A percentile compares a stretch with the other conserved stretches of the same genome.
Evolutionary conservation across 2,113 vertebrate species (phyloP).

Genomic region (Saccopteryx leptura): DNA sequence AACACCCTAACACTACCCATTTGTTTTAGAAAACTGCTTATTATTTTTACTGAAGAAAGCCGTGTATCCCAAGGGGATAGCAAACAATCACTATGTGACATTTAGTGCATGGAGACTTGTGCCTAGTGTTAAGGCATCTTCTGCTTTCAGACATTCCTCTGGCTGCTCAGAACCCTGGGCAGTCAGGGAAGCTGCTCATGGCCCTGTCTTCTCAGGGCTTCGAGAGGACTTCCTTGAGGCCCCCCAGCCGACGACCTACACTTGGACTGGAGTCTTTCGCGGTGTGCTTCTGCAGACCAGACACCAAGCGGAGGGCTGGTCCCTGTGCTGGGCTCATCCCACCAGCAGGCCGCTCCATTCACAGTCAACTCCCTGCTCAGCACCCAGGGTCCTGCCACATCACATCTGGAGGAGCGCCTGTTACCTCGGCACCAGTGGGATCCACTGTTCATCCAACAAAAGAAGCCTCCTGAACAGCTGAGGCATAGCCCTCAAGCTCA

Average conservation of each 20-base stretch:
- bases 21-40: not conserved
- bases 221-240: not conserved
- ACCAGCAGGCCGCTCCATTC: not conserved
- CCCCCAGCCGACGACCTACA: accelerated
- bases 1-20: accelerated
- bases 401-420: not conserved
- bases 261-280: accelerated
- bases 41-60: not conserved
- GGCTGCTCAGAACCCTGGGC: not conserved
- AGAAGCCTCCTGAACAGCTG: too few species aligned
- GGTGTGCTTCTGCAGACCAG: not conserved
- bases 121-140: not conserved
- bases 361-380: not conserved
- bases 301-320: not conserved
- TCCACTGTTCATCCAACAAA: not conserved
- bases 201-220: not conserved
- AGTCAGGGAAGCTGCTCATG: not conserved
- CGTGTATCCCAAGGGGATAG: not conserved
- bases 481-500: not conserved
- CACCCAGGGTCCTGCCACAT: not conserved
- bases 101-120: too few species aligned
- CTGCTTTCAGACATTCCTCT: not conserved
- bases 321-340: not conserved
- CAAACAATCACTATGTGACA: not conserved
- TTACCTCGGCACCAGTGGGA: accelerated